These are phyloP conservation scores for Melanocharis versteri DNA, from an alignment of 2,113 vertebrate genomes.

Conservation along the genomic window DNA sequence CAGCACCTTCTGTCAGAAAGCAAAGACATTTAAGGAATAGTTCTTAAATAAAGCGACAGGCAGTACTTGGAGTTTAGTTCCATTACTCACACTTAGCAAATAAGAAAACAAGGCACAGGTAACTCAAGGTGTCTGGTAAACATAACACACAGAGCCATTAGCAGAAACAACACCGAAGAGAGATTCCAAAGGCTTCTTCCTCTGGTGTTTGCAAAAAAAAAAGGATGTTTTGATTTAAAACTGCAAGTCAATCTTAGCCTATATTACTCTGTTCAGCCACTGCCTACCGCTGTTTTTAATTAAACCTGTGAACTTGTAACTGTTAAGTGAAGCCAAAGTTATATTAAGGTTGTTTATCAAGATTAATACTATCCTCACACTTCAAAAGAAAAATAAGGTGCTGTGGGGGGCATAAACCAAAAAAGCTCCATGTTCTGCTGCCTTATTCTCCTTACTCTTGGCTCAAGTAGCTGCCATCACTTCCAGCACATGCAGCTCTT, in stretches of 20 bases:
- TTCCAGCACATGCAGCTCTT: not conserved
- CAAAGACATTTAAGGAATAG: not conserved
- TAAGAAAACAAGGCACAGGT: not conserved
- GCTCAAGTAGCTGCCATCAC: not conserved
- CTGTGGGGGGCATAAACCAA: fast-evolving
- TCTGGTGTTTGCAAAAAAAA: not conserved
- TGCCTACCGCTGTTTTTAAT: not conserved
- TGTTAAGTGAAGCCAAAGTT: not conserved
- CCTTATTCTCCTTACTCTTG: not conserved
- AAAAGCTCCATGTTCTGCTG: not conserved
- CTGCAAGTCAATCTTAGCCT: not conserved
- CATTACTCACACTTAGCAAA: not conserved
- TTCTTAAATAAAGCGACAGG: not conserved
- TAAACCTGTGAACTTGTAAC: not conserved
- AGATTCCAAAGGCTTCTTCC: not conserved
- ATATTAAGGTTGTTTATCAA: not conserved
- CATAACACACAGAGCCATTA: not conserved
- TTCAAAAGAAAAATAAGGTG: not conserved
- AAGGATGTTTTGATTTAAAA: not conserved
- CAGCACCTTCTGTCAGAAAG: not conserved
- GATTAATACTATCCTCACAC: not conserved
- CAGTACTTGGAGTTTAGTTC: not conserved
- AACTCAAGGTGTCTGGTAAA: not conserved
- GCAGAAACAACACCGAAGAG: not conserved
- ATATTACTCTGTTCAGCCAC: not conserved